A percentile compares a stretch with the other conserved stretches of the same genome.
phyloP scores from a whole-genome alignment of 2,888 invertebrate species.

The Netelia melanura region DNA sequence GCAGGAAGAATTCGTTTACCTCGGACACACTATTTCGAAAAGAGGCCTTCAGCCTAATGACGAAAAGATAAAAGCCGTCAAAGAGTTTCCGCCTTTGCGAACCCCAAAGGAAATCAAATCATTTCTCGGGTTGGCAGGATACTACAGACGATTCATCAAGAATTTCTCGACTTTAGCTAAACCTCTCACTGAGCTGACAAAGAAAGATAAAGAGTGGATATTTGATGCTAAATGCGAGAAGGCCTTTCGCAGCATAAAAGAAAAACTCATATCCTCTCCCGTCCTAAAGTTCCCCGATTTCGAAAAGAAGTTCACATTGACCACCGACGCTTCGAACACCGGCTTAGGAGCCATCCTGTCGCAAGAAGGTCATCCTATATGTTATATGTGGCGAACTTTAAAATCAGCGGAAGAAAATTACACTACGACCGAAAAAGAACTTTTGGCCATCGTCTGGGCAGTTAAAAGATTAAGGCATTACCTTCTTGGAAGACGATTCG shows the following conservation, averaged over 20 bases:
- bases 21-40: constrained; percentile 9
- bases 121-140: constrained; percentile 3
- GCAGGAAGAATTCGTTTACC: constrained; percentile 12
- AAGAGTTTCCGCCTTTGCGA: constrained; percentile 8
- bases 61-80: constrained; percentile 11
- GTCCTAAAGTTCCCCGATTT: constrained; percentile 73
- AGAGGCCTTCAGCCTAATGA: constrained; percentile 8
- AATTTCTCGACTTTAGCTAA: constrained; percentile 60
- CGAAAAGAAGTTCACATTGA: constrained; percentile 71
- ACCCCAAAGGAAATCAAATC: constrained; percentile 5
- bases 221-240: constrained; percentile 32
- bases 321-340: constrained; percentile 77
- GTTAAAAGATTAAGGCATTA: constrained; percentile 66
- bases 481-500: constrained; percentile 34
- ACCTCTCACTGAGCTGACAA: constrained; percentile 38
- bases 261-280: constrained; percentile 12
- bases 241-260: constrained; percentile 22
- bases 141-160: not conserved
- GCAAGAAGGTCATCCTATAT: constrained; percentile 79
- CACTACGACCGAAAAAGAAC: constrained; percentile 37
- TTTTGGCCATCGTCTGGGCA: constrained; percentile 67
- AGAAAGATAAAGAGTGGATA: constrained; percentile 29
- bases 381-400: constrained; percentile 76
- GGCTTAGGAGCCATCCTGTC: constrained; percentile 76
- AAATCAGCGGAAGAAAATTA: constrained; percentile 63